A percentile compares a stretch with the other conserved stretches of the same genome.
These are phyloP conservation scores for Hormaphis cornu DNA, from an alignment of 1,140 invertebrate genomes.

Conservation along the genomic window DNA sequence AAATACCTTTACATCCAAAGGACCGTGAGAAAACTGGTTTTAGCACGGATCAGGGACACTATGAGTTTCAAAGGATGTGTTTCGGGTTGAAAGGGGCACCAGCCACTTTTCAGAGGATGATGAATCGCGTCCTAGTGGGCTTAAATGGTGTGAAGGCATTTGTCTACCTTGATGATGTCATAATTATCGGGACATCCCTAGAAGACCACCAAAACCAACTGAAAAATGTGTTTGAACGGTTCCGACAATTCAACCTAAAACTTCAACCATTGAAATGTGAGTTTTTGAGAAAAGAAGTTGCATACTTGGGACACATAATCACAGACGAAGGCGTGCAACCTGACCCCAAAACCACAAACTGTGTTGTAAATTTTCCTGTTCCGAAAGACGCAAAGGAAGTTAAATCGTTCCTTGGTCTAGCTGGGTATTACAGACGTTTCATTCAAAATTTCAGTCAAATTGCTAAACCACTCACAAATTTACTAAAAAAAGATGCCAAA, in stretches of 20 bases:
- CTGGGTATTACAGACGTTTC: constrained; percentile 41
- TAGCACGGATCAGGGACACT: constrained; percentile 39
- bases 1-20: constrained; percentile 43
- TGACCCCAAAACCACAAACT: constrained; percentile 41
- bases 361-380: constrained; percentile 39
- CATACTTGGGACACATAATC: constrained; percentile 43
- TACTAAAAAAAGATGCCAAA: constrained; percentile 34
- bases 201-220: constrained; percentile 31
- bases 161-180: constrained; percentile 36
- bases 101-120: constrained; percentile 42
- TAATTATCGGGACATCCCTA: constrained; percentile 15
- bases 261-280: constrained; percentile 38
- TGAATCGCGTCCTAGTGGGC: constrained; percentile 41
- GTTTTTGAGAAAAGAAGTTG: constrained; percentile 36
- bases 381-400: constrained; percentile 40
- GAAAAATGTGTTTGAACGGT: constrained; percentile 15
- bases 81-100: constrained; percentile 42
- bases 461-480: constrained; percentile 38
- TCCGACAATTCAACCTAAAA: constrained; percentile 31
- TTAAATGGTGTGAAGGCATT: constrained; percentile 27
- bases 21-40: constrained; percentile 46
- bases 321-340: constrained; percentile 39
- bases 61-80: constrained; percentile 41
- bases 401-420: constrained; percentile 40
- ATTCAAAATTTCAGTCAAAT: constrained; percentile 39